These are phyloP conservation scores for Noturus placidus DNA, from an alignment of 2,113 vertebrate genomes.

Conservation along the genomic window DNA sequence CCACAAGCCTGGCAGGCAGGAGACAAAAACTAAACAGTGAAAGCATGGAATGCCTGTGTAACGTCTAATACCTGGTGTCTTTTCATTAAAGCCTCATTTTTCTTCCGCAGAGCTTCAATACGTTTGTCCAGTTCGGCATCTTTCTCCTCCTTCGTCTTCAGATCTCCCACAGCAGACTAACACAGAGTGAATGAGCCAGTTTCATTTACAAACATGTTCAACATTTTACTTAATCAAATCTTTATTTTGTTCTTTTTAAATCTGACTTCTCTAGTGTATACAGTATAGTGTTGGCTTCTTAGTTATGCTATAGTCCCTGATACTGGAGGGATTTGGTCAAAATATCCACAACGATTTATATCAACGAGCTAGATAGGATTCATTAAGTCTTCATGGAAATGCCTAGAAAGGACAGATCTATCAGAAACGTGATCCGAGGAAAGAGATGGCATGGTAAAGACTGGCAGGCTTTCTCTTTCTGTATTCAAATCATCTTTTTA, in stretches of 20 bases:
- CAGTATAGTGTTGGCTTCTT: background rate
- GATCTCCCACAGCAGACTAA: constrained; percentile 77
- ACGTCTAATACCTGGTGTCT: constrained; percentile 79
- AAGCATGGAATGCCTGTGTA: background rate
- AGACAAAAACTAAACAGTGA: background rate
- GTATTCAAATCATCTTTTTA: background rate
- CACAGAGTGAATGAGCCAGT: background rate
- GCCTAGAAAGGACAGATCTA: background rate
- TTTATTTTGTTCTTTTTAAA: background rate
- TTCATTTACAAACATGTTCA: background rate
- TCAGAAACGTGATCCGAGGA: background rate
- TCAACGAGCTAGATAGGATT: background rate
- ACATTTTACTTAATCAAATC: background rate
- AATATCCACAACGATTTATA: background rate
- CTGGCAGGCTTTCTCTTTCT: background rate
- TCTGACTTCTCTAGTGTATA: background rate
- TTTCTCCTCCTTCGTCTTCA: constrained; percentile 89
- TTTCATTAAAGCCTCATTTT: constrained; percentile 86
- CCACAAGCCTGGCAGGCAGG: background rate
- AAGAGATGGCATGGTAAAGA: background rate
- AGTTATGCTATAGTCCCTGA: background rate
- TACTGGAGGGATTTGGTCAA: background rate
- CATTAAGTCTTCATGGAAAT: background rate
- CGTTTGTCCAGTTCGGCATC: constrained; percentile 86
- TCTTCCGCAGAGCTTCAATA: constrained; percentile 88